A percentile compares a stretch with the other conserved stretches of the same genome.
phyloP scores from a whole-genome alignment of 2,888 invertebrate species.

The Strigamia crassipes region DNA sequence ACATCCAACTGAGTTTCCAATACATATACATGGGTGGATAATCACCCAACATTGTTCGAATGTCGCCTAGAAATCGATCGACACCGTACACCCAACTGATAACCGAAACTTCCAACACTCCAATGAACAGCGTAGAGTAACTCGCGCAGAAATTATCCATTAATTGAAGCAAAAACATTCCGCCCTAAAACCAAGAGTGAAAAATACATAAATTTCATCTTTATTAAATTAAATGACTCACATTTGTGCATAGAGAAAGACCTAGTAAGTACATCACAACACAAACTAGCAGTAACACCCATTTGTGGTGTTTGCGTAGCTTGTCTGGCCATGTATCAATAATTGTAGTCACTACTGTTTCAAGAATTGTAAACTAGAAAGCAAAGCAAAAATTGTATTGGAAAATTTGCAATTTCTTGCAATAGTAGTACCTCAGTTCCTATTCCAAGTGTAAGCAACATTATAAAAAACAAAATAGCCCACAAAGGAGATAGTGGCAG shows the following conservation, averaged over 20 bases:
- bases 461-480: constrained; percentile 54
- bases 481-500: constrained; percentile 54
- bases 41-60: constrained; percentile 66
- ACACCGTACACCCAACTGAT: constrained; percentile 73
- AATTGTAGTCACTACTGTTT: constrained; percentile 63
- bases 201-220: too few species aligned
- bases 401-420: too few species aligned
- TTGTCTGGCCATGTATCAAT: constrained; percentile 62
- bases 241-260: constrained; percentile 72
- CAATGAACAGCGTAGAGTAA: constrained; percentile 74
- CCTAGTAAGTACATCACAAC: constrained; percentile 70
- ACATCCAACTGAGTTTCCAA: constrained; percentile 76
- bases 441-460: constrained; percentile 51
- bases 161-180: constrained; percentile 73
- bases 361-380: constrained; percentile 63
- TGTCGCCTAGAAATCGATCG: constrained; percentile 62
- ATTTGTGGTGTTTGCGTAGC: constrained; percentile 54
- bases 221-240: constrained; percentile 49
- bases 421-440: constrained; percentile 47
- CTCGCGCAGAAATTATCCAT: constrained; percentile 79
- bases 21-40: constrained; percentile 66
- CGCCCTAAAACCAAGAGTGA: constrained; percentile 60
- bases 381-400: background rate
- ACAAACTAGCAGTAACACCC: constrained; percentile 70
- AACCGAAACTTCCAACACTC: constrained; percentile 69